Evolutionary conservation across 2,113 vertebrate genomes (phyloP).

Genomic region (Alethe diademata): DNA sequence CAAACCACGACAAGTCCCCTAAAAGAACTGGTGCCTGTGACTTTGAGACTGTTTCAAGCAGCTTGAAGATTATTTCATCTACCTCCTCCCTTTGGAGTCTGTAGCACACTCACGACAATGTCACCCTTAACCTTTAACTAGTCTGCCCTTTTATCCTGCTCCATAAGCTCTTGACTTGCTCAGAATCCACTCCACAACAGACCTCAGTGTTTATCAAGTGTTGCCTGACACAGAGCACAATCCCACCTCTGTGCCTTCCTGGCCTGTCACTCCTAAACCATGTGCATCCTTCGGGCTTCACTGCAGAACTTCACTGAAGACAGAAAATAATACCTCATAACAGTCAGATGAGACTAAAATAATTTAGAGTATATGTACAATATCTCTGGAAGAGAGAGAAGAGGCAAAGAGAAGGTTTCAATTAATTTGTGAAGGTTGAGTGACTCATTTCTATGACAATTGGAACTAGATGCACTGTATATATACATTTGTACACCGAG

Average conservation of each 20-base stretch:
- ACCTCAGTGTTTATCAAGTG: rapidly evolving
- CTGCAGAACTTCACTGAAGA: background rate
- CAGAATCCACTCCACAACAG: too few relatives aligned
- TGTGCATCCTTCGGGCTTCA: rapidly evolving
- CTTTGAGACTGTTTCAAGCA: background rate
- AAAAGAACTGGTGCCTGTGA: background rate
- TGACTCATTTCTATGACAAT: background rate
- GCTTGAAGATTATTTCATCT: background rate
- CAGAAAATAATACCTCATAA: background rate
- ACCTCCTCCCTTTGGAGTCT: background rate
- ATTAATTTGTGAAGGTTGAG: background rate
- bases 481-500: background rate
- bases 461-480: background rate
- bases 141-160: background rate
- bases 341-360: background rate
- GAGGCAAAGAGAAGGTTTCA: background rate
- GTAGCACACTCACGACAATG: background rate
- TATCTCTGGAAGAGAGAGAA: background rate
- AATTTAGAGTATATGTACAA: background rate
- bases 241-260: background rate
- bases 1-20: background rate
- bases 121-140: background rate
- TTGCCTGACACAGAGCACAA: background rate
- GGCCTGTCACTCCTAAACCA: background rate
- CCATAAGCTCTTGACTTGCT: background rate